Percentiles rank a stretch among this genome's conserved stretches.
Evolutionary conservation across 2,113 vertebrate species (phyloP).

Genomic region (Chascanopsetta lugubris): DNA sequence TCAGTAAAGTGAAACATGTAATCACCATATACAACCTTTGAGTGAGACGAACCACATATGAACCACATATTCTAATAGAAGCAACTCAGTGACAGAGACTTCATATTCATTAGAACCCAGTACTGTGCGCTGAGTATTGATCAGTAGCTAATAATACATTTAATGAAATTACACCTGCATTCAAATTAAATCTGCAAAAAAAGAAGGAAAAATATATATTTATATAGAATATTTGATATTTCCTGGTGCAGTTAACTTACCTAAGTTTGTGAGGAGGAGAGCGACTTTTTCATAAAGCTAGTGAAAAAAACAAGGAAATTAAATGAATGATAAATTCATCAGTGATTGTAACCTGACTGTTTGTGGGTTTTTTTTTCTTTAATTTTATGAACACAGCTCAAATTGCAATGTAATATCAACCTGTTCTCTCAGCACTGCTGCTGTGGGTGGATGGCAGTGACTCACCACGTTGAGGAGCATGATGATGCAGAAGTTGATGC

Average conservation of each 20-base stretch:
- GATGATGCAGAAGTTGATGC: conserved; percentile 97
- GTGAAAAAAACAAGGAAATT: conserved; percentile 2
- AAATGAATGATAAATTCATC: background rate
- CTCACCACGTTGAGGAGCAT: conserved; percentile 96
- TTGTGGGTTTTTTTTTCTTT: background rate
- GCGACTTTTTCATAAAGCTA: conserved; percentile 96
- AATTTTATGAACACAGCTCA: background rate
- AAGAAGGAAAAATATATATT: too few species aligned
- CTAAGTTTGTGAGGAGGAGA: conserved; percentile 92
- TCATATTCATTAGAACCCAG: too few species aligned
- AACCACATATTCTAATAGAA: too few species aligned
- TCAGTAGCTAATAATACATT: background rate
- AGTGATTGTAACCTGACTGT: too few species aligned
- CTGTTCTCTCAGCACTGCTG: background rate
- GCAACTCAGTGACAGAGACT: too few species aligned
- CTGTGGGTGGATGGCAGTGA: conserved; percentile 8
- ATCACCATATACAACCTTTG: too few species aligned
- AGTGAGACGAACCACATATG: too few species aligned
- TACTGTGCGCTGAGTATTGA: background rate
- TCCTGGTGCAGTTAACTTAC: conserved; percentile 76
- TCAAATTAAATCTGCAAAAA: too few species aligned
- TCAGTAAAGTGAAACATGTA: too few species aligned
- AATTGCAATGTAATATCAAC: background rate
- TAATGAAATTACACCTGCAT: background rate
- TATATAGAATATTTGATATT: too few species aligned